Evolutionary conservation across 2,797 vertebrate genomes (phyloP).

Genomic region (Xenopus petersii): DNA sequence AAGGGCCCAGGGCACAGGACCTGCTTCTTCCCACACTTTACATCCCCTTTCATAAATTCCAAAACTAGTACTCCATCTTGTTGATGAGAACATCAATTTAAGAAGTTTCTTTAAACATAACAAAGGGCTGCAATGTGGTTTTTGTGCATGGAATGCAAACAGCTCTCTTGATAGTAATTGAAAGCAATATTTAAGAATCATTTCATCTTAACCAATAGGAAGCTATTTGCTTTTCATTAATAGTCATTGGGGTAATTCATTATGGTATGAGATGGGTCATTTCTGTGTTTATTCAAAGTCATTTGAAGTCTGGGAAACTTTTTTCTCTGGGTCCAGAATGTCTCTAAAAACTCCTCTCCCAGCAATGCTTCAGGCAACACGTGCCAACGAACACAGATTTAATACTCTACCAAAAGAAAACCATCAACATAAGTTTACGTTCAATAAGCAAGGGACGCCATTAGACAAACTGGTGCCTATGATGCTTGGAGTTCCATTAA

Average conservation of each 20-base stretch:
- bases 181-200: neutral
- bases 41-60: constrained; percentile 1
- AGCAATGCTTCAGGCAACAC: neutral
- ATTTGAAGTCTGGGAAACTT: neutral
- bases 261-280: neutral
- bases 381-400: too few relatives aligned
- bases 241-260: neutral
- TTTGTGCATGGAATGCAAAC: neutral
- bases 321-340: neutral
- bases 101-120: neutral
- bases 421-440: too few relatives aligned
- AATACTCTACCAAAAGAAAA: too few relatives aligned
- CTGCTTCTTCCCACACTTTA: constrained; percentile 6
- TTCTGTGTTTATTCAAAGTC: neutral
- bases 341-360: neutral
- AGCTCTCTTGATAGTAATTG: neutral
- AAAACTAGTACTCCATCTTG: neutral
- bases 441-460: too few relatives aligned
- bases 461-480: too few relatives aligned
- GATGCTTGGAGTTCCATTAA: too few relatives aligned
- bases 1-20: neutral
- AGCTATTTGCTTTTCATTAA: constrained; percentile 2
- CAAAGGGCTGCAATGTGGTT: neutral
- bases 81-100: constrained; percentile 2
- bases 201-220: neutral